Percentiles rank a stretch among this genome's conserved stretches.
phyloP scores from a whole-genome alignment of 2,113 vertebrate genomes.

The Poicephalus gulielmi region DNA sequence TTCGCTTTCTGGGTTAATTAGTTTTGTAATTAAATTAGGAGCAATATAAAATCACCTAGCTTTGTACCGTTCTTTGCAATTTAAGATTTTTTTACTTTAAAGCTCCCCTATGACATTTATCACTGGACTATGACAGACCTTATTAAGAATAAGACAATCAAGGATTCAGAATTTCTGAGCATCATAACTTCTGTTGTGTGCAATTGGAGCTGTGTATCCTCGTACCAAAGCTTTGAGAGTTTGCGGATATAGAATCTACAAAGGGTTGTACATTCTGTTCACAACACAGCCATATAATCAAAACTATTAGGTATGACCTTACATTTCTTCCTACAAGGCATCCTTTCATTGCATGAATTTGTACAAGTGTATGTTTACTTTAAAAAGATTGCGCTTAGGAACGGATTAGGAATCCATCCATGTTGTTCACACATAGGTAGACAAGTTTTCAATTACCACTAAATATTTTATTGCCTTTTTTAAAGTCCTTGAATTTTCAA shows the following conservation, averaged over 20 bases:
- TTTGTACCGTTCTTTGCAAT: neutral
- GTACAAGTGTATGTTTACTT: neutral
- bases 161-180: neutral
- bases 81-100: neutral
- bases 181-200: neutral
- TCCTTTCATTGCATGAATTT: neutral
- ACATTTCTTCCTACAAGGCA: neutral
- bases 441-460: neutral
- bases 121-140: neutral
- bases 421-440: neutral
- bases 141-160: neutral
- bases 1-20: neutral
- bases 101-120: neutral
- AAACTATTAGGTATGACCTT: neutral
- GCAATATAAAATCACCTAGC: neutral
- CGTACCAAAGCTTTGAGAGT: neutral
- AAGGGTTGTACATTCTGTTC: accelerated
- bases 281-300: neutral
- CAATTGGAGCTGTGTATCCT: neutral
- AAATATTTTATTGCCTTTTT: neutral
- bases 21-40: neutral
- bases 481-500: neutral
- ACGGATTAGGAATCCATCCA: neutral
- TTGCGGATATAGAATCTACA: neutral
- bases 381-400: neutral